These are phyloP conservation scores for Zeuzera pyrina DNA, from an alignment of 2,888 invertebrate genomes.

Conservation along the genomic window DNA sequence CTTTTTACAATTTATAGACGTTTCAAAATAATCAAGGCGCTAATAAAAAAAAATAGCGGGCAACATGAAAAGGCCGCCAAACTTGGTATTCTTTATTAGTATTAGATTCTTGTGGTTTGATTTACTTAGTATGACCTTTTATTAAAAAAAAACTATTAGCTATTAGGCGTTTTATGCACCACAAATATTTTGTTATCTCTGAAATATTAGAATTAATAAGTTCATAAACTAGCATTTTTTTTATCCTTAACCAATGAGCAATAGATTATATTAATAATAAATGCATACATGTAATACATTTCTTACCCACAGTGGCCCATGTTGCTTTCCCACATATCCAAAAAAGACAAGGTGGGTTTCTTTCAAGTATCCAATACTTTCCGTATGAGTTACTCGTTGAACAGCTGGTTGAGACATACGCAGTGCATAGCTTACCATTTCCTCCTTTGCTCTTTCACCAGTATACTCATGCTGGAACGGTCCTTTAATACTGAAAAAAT, in stretches of 20 bases:
- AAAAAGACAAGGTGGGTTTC: conserved; percentile 87
- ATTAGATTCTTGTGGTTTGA: no score
- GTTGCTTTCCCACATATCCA: conserved; percentile 85
- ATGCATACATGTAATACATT: conserved; percentile 3
- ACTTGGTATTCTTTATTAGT: no score
- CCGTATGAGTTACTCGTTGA: conserved; percentile 82
- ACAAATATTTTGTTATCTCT: no score
- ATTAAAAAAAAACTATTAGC: no score
- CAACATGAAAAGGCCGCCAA: no score
- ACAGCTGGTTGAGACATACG: conserved; percentile 92
- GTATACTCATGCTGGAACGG: conserved; percentile 82
- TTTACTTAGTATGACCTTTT: no score
- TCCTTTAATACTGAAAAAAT: conserved; percentile 86
- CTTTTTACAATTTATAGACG: no score
- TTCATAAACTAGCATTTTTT: not conserved
- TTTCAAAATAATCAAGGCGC: no score
- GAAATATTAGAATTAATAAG: not conserved
- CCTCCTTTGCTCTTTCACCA: conserved; percentile 91
- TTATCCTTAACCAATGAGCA: not conserved
- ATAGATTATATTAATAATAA: conserved; percentile 10
- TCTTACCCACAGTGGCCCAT: conserved; percentile 83
- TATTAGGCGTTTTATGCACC: no score
- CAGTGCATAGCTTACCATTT: conserved; percentile 91
- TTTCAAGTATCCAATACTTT: conserved; percentile 84
- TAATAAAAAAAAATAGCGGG: no score